Conservation (phyloP, 37 sponge, comb jelly and placozoan species). For the Dysidea cf. avara region DNA sequence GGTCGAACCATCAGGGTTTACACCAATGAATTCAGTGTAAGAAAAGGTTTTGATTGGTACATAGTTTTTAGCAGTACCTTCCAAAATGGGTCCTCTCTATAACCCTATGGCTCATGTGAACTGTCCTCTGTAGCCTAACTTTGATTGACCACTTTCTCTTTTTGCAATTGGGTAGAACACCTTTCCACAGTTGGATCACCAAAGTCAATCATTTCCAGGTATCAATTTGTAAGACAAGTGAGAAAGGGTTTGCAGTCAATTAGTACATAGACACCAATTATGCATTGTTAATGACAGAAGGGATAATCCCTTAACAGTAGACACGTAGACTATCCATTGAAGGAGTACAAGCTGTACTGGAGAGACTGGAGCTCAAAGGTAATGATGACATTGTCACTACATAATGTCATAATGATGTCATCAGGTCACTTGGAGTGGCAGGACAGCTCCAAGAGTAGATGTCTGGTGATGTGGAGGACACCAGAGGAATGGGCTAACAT, state of each 20-base stretch:
- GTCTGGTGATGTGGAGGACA: slow-evolving; percentile 95
- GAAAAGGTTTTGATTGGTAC: no score
- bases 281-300: background rate
- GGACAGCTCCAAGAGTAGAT: slow-evolving; percentile 75
- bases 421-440: slow-evolving; percentile 94
- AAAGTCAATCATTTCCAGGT: no score
- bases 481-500: slow-evolving; percentile 93
- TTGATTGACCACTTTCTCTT: no score
- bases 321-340: slow-evolving; percentile 75
- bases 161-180: no score
- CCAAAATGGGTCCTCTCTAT: no score
- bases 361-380: slow-evolving; percentile 73
- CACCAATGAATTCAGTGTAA: no score
- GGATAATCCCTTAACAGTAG: background rate
- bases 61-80: no score
- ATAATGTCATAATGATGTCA: background rate
- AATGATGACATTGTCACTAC: background rate
- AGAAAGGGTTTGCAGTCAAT: background rate
- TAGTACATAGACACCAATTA: background rate
- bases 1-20: no score
- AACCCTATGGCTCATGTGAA: no score
- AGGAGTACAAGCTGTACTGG: slow-evolving; percentile 46
- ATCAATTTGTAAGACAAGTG: no score
- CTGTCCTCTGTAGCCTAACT: no score
- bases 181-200: no score